Base-by-base conservation (phyloP, 1,140 invertebrate genomes). In the Drosophila ficusphila region DNA sequence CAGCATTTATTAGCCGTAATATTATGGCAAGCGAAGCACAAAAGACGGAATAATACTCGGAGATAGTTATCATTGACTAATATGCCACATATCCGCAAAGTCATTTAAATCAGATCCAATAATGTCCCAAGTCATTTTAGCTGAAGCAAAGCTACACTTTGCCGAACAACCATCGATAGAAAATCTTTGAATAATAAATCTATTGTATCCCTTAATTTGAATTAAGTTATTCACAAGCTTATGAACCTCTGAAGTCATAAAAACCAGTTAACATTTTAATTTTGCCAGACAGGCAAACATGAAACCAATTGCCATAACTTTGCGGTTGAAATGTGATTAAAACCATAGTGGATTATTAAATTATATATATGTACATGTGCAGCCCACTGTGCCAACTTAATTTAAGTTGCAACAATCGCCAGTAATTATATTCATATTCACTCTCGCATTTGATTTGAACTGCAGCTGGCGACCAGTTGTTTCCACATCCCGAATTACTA, bases 91-190 rank as follows among this genome's bases (percentile, higher is more conserved):
- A 53, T 56, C 53, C 61, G 42, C 29, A 56, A 46, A 73, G 77
- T 56, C 78, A 81, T 81, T 81, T 76, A 82, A 82, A 82, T 76
- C 67, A 58, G 78, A 81, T 81, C 82, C 82, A 73, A 81, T 76
- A 64, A n/a, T 19, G 18, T n/a, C 1, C 18, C 38, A 41, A 23
- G 8, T 6, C 6, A 11, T 8, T 23, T 12, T 25, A 1, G 6
- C 11, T 48, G 18, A n/a, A n/a, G n/a, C n/a, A n/a, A n/a, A n/a
- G n/a, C n/a, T n/a, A n/a, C n/a, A n/a, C n/a, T n/a, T n/a, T n/a
- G n/a, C n/a, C n/a, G n/a, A n/a, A n/a, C n/a, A n/a, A 2, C 8
- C 8, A 19, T 18, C 4, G 4, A 1, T 4, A 19, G 11, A 11
- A 19, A 41, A 19, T 36, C n/a, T n/a, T n/a, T n/a, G n/a, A n/a